A percentile compares a stretch with the other conserved stretches of the same genome.
These are phyloP conservation scores for Clepsis dumicolana DNA, from an alignment of 2,888 invertebrate genomes.

Conservation along the genomic window DNA sequence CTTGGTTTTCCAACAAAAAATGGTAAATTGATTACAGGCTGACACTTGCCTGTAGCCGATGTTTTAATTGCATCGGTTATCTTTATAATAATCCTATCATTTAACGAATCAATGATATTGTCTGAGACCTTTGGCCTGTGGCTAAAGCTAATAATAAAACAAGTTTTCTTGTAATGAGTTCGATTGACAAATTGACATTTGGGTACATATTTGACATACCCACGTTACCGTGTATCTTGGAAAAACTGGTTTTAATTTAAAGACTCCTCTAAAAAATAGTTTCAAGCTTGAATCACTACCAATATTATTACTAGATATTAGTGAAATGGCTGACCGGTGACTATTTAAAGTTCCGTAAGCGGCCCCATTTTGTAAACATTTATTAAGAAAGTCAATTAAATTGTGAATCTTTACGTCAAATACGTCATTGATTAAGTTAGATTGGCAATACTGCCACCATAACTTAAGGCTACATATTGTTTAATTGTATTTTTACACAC, in stretches of 20 bases:
- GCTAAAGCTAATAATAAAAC: constrained; percentile 14
- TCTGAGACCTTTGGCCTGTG: constrained; percentile 15
- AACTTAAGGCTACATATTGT: constrained; percentile 9
- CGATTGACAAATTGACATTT: too few species aligned
- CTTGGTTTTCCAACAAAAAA: not conserved
- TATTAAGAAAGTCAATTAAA: constrained; percentile 15
- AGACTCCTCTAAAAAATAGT: constrained; percentile 23
- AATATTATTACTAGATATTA: constrained; percentile 11
- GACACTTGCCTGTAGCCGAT: not conserved
- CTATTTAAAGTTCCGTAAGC: too few species aligned
- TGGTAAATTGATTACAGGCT: constrained; percentile 7
- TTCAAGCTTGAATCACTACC: constrained; percentile 7
- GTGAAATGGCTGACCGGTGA: not conserved
- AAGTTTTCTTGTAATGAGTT: constrained; percentile 7
- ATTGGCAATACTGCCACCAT: constrained; percentile 11
- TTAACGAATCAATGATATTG: not conserved
- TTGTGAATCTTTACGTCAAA: not conserved
- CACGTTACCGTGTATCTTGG: constrained; percentile 21
- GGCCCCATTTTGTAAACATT: not conserved
- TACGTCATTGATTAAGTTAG: not conserved
- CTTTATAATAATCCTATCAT: not conserved
- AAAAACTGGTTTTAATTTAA: constrained; percentile 22
- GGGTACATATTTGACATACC: too few species aligned
- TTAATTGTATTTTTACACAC: constrained; percentile 11
- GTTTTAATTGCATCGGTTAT: constrained; percentile 24